A percentile compares a stretch with the other conserved stretches of the same genome.
Evolutionary conservation across 2,113 vertebrate genomes (phyloP).

Genomic region (Phylloscopus trochilus): DNA sequence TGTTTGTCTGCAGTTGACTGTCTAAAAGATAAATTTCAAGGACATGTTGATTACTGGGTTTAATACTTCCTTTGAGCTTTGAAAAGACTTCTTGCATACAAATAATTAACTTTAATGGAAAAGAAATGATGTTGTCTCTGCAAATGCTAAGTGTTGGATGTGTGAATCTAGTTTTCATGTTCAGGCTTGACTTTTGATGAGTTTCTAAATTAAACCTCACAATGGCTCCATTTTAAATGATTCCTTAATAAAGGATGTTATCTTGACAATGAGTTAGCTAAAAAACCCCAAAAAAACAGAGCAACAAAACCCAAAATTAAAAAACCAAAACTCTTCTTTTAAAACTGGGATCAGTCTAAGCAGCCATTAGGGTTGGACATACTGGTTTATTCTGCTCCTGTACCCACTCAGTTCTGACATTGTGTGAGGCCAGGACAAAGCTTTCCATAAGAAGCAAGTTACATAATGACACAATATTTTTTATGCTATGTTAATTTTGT

Average conservation of each 20-base stretch:
- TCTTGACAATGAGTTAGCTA: neutral
- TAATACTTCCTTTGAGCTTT: neutral
- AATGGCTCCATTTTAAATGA: constrained; percentile 51
- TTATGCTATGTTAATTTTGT: neutral
- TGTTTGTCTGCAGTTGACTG: neutral
- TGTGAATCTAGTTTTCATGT: constrained; percentile 39
- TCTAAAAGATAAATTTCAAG: neutral
- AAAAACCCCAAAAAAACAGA: neutral
- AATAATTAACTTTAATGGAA: constrained; percentile 37
- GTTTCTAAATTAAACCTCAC: constrained; percentile 52
- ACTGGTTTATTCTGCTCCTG: neutral
- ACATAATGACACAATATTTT: neutral
- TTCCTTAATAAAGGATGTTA: constrained; percentile 31
- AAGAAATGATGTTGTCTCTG: constrained; percentile 9
- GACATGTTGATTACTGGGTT: neutral
- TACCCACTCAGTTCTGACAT: neutral
- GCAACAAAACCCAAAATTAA: neutral
- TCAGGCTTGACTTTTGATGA: constrained; percentile 37
- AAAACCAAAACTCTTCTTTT: neutral
- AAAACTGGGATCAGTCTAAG: neutral
- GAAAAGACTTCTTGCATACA: neutral
- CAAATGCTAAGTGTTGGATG: constrained; percentile 34
- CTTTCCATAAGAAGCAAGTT: neutral
- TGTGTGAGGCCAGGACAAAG: neutral
- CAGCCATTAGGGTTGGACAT: neutral